Evolutionary conservation across 2,113 vertebrate species (phyloP), one percentile per base, ranked within the genome.

Genomic region (Reinhardtius hippoglossoides): DNA sequence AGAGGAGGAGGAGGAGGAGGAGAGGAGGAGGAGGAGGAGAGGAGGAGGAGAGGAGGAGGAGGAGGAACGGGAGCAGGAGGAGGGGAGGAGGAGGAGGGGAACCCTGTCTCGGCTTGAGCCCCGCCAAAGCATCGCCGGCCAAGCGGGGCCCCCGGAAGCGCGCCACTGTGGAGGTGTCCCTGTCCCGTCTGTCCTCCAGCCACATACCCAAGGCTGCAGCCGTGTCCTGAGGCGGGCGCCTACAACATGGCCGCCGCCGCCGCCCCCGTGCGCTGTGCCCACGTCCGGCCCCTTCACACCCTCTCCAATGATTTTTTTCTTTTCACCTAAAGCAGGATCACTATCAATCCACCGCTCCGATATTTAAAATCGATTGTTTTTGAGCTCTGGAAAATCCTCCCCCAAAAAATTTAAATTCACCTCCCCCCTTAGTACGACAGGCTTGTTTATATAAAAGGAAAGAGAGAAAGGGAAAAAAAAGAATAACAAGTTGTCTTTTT

Each of bases 141-240:
- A 99, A 98, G 95, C 96, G 97, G 82, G 97, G 97, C 58, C 97
- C 97, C 84, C 94, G 97, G 16, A 99, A 99, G 90, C 95, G 97
- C 84, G 94, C 96, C 0, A 96, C 97, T 0, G 93, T 99, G 63
- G 97, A 97, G 85, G 95, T 98, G 90, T 96, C 95, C 71, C 95
- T 97, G 78, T 94, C 96, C 20, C 96, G 96, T 92, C 95, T 99
- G 84, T 93, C 96, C 50, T 94, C 96, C 92, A 95, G 93, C 92
- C 93, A 94, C 91, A 95, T 96, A 87, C 95, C 96, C 95, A 96
- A 95, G 95, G 85, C 92, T 0, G 91, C 92, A 85, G 91, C 91
- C 4, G 87, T 95, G 93, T 97, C 96, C 93, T 97, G 96, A 93
- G 95, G 91, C 31, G 26, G 93, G 54, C 18, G n/a, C 54, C 70